Conservation (phyloP, 2,888 invertebrate species). For the Oligia fasciuncula region DNA sequence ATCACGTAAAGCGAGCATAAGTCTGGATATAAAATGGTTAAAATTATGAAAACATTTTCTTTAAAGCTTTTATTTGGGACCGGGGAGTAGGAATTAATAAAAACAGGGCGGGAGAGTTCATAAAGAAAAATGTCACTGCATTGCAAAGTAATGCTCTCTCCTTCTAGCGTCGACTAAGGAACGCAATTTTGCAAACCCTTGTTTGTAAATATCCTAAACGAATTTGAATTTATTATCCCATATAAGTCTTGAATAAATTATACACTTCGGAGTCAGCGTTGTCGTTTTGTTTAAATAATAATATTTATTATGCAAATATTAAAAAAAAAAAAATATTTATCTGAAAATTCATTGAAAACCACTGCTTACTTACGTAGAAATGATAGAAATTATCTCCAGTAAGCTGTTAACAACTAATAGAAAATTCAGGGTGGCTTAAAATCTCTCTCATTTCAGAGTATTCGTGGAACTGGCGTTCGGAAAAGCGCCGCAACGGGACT, state of each 20-base stretch:
- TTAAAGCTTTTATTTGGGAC: slow-evolving; percentile 77
- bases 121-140: slow-evolving; percentile 87
- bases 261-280: slow-evolving; percentile 11
- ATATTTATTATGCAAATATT: not conserved
- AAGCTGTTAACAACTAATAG: slow-evolving; percentile 1
- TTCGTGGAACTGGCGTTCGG: slow-evolving; percentile 22
- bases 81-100: slow-evolving; percentile 82
- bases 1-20: slow-evolving; percentile 33
- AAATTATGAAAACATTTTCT: slow-evolving; percentile 75
- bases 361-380: not conserved
- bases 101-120: slow-evolving; percentile 82
- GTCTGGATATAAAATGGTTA: slow-evolving; percentile 47
- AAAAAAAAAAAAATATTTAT: not conserved
- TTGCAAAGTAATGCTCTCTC: slow-evolving; percentile 82
- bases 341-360: not conserved
- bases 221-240: slow-evolving; percentile 19
- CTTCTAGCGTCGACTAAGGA: slow-evolving; percentile 68
- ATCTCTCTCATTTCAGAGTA: slow-evolving; percentile 24
- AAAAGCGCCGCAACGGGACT: slow-evolving; percentile 52
- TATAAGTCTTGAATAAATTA: slow-evolving; percentile 16
- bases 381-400: not conserved
- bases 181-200: slow-evolving; percentile 63
- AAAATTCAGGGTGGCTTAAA: slow-evolving; percentile 6
- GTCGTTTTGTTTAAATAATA: slow-evolving; percentile 7
- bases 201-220: slow-evolving; percentile 51